Evolutionary conservation across 1,140 invertebrate genomes (phyloP), one percentile per base, ranked within the genome.

Genomic region (Kradibia gibbosae): DNA sequence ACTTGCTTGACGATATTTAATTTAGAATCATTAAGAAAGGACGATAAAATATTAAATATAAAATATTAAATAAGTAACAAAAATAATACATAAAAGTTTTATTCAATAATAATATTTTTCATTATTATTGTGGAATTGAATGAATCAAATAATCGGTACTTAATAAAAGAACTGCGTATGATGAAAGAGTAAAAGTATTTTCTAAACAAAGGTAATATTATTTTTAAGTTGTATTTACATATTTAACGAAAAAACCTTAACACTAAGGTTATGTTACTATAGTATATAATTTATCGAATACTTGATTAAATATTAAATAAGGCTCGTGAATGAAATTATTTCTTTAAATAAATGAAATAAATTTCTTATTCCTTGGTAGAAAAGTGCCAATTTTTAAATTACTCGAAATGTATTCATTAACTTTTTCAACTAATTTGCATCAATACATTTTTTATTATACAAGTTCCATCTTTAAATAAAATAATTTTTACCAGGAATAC

Each of bases 301-400:
- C 15, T 71, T 45, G 53, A 48, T 25, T 15, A 34, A 55, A 81
- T 82, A 48, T 20, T 57, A 82, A 72, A 84, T 85, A 89, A 91
- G 89, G 90, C 89, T 91, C 89, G 89, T 91, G 89, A 91, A 84
- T 85, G 62, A 86, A 89, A 84, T 84, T 34, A 75, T 83, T 85
- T 82, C 31, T 17, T 62, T 4, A 34, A 57, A 2, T 25, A 10
- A 25, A 57, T 57, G 53, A 57, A 57, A n/a, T 25, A 45, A 5
- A 57, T 57, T 62, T 62, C 17, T 25, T 15, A 34, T 13, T 31
- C 57, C 28, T 13, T 34, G 57, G 28, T 62, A 62, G 28, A 62
- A 22, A 31, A 62, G 15, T 62, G 10, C 11, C 57, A 3, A 57
- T 57, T 57, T 57, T 57, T 20, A 57, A 10, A 57, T 57, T 57